A percentile compares a stretch with the other conserved stretches of the same genome.
These are phyloP conservation scores for Aspidiotus rigidus DNA, from an alignment of 2,888 invertebrate genomes.

Conservation along the genomic window DNA sequence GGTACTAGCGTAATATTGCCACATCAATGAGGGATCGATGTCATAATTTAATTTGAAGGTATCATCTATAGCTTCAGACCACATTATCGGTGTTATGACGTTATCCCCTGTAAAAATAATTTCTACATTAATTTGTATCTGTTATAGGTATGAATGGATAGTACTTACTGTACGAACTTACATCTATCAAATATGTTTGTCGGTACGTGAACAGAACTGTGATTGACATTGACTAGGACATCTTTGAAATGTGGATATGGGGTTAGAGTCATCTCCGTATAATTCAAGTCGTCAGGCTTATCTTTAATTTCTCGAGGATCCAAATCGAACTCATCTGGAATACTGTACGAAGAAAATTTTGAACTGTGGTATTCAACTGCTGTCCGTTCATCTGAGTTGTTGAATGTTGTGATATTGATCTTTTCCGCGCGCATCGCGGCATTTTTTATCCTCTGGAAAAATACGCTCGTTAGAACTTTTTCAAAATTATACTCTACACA, in stretches of 20 bases:
- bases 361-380: conserved; percentile 69
- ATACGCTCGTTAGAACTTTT: neutral
- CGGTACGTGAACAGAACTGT: conserved; percentile 86
- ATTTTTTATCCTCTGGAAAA: conserved; percentile 60
- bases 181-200: conserved; percentile 83
- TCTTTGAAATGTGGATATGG: conserved; percentile 62
- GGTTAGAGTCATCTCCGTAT: conserved; percentile 36
- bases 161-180: conserved; percentile 42
- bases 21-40: conserved; percentile 79
- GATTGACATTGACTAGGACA: conserved; percentile 65
- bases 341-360: conserved; percentile 57
- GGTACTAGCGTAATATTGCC: conserved; percentile 96
- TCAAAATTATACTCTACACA: too few relatives aligned
- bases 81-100: conserved; percentile 68
- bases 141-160: neutral
- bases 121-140: neutral
- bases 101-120: conserved; percentile 25
- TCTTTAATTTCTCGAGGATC: conserved; percentile 27
- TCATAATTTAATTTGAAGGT: conserved; percentile 77
- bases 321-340: conserved; percentile 41
- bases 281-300: conserved; percentile 1
- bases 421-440: conserved; percentile 59
- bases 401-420: neutral
- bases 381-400: conserved; percentile 41
- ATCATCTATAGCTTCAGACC: conserved; percentile 79